Evolutionary conservation across 1,140 invertebrate genomes (phyloP).

Genomic region (Pseudomyrmex sp.): DNA sequence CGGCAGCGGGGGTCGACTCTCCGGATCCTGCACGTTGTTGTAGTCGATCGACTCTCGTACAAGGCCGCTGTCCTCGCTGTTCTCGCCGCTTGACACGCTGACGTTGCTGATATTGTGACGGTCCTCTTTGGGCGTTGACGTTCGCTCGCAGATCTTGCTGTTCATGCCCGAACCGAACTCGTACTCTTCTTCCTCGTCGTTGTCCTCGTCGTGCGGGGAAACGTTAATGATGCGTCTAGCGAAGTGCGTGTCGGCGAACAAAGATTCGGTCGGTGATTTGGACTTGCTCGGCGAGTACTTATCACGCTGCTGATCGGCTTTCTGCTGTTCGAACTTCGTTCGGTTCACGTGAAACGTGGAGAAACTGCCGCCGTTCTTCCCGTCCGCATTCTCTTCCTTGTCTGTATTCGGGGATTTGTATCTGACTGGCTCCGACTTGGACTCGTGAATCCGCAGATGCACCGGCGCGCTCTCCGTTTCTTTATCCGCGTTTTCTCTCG

Average conservation of each 20-base stretch:
- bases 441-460: constrained; percentile 45
- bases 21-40: constrained; percentile 70
- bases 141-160: constrained; percentile 75
- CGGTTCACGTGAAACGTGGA: constrained; percentile 72
- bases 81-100: constrained; percentile 82
- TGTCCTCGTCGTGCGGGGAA: constrained; percentile 69
- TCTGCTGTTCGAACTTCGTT: constrained; percentile 73
- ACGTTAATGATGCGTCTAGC: constrained; percentile 74
- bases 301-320: constrained; percentile 46
- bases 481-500: neutral
- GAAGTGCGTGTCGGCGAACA: constrained; percentile 73
- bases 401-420: constrained; percentile 9
- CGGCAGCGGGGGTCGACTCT: constrained; percentile 79
- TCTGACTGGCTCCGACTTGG: constrained; percentile 44
- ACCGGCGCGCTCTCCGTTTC: constrained; percentile 52
- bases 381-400: constrained; percentile 1
- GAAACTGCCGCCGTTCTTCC: constrained; percentile 55
- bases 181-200: constrained; percentile 78
- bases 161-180: constrained; percentile 80
- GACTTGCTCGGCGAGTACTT: constrained; percentile 60
- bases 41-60: constrained; percentile 78
- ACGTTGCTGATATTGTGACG: constrained; percentile 80
- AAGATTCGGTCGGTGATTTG: constrained; percentile 60
- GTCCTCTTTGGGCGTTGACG: constrained; percentile 66
- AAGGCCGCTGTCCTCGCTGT: constrained; percentile 81